A percentile compares a stretch with the other conserved stretches of the same genome.
Evolutionary conservation across 2,888 invertebrate genomes (phyloP).

Genomic region (Sinopyrophorus schimmeli): DNA sequence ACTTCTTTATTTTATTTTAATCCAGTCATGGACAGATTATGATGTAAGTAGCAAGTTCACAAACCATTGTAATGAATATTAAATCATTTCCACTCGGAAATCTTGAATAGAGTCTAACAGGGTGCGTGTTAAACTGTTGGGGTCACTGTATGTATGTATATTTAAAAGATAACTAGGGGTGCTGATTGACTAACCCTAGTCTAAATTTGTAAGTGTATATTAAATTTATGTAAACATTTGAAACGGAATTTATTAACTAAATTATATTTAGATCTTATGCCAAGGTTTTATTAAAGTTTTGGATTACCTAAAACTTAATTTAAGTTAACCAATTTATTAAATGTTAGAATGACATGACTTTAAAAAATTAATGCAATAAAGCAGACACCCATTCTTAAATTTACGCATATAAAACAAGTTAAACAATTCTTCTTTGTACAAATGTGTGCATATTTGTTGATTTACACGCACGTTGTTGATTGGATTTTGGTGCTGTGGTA

Average conservation of each 20-base stretch:
- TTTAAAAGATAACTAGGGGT: constrained; percentile 33
- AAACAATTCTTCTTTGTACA: no score
- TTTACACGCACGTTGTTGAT: constrained; percentile 28
- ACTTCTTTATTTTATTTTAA: constrained; percentile 42
- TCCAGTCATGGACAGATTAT: constrained; percentile 45
- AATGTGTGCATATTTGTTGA: no score
- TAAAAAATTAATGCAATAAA: no score
- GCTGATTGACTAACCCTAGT: constrained; percentile 30
- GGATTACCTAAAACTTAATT: no score
- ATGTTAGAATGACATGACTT: no score
- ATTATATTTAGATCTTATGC: no score
- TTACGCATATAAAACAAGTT: no score
- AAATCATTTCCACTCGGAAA: constrained; percentile 52
- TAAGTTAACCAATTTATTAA: no score
- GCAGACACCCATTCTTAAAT: no score
- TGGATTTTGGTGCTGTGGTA: constrained; percentile 27
- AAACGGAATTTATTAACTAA: no score
- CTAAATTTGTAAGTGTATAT: constrained; percentile 25
- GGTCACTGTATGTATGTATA: constrained; percentile 28
- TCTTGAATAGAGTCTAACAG: constrained; percentile 40
- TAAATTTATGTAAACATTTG: no score
- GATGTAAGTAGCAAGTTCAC: constrained; percentile 48
- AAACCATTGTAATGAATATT: constrained; percentile 52
- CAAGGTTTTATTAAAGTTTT: no score
- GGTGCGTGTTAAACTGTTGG: constrained; percentile 40